Percentiles rank a stretch among this genome's conserved stretches.
Conservation (phyloP, 1,140 invertebrate genomes). For the Thalassaphorura encarpata region DNA sequence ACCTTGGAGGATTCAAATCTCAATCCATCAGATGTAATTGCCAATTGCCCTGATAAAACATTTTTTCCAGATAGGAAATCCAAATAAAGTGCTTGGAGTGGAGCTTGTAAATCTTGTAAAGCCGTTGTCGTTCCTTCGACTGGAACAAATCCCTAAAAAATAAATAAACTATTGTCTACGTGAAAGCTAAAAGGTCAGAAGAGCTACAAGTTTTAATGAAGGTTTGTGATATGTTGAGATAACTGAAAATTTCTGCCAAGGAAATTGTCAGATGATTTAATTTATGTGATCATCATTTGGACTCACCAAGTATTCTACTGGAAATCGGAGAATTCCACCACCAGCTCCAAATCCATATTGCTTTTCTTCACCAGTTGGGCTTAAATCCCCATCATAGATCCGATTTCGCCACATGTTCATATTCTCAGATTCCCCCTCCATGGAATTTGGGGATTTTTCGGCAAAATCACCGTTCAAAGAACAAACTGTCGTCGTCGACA, state of each 20-base stretch:
- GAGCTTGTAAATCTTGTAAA: conserved; percentile 66
- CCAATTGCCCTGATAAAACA: conserved; percentile 41
- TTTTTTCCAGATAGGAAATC: conserved; percentile 46
- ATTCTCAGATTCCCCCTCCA: background rate
- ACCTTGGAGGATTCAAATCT: conserved; percentile 36
- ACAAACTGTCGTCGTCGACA: too few species aligned
- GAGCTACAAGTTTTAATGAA: too few species aligned
- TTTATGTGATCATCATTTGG: too few species aligned
- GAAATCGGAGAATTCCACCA: conserved; percentile 40
- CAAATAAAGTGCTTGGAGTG: conserved; percentile 67
- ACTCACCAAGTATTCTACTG: conserved; percentile 71
- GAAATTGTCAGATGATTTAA: too few species aligned
- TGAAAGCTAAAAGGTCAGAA: too few species aligned
- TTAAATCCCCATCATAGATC: background rate
- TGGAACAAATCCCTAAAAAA: conserved; percentile 66
- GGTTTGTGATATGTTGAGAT: too few species aligned
- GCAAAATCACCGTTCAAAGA: too few species aligned
- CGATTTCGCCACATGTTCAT: background rate
- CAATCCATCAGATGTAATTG: conserved; percentile 40
- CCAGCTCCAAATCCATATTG: background rate
- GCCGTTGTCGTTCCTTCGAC: conserved; percentile 67
- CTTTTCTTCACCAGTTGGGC: background rate
- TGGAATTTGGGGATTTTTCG: background rate
- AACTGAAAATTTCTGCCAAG: too few species aligned
- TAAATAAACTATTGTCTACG: too few species aligned